Conservation (phyloP, 2,797 vertebrate genomes). For the Mallotus villosus region DNA sequence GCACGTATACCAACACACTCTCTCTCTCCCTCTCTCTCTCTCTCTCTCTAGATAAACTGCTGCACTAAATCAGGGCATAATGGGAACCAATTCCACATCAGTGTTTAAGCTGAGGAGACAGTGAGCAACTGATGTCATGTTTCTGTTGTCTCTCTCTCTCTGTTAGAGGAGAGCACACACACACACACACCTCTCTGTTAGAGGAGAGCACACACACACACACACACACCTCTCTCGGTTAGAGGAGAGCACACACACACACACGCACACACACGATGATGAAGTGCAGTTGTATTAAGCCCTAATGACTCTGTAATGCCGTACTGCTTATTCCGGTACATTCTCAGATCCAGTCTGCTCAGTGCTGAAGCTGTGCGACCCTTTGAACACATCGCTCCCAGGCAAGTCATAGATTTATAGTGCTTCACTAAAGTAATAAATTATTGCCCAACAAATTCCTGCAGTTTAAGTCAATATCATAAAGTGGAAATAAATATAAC, state of each 20-base stretch:
- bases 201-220: too few species aligned
- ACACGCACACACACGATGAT: background rate
- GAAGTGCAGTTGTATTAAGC: too few species aligned
- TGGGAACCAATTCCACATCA: background rate
- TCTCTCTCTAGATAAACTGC: background rate
- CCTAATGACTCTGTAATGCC: background rate
- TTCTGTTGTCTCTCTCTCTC: background rate
- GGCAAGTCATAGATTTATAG: constrained; percentile 60
- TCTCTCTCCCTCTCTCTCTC: background rate
- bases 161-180: background rate
- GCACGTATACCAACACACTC: constrained; percentile 1
- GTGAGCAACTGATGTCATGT: background rate
- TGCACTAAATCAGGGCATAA: constrained; percentile 10
- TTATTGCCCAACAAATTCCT: constrained; percentile 71
- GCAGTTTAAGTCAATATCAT: constrained; percentile 74
- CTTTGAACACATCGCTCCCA: constrained; percentile 46
- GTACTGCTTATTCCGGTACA: background rate
- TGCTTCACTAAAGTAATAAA: constrained; percentile 68
- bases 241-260: background rate
- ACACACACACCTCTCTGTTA: too few species aligned
- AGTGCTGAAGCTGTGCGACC: constrained; percentile 24
- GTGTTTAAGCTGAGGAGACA: background rate
- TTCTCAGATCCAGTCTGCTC: background rate
- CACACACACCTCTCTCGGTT: background rate
- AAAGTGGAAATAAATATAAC: constrained; percentile 65